phyloP scores from a whole-genome alignment of 2,888 invertebrate species.

The Lymantria dispar region DNA sequence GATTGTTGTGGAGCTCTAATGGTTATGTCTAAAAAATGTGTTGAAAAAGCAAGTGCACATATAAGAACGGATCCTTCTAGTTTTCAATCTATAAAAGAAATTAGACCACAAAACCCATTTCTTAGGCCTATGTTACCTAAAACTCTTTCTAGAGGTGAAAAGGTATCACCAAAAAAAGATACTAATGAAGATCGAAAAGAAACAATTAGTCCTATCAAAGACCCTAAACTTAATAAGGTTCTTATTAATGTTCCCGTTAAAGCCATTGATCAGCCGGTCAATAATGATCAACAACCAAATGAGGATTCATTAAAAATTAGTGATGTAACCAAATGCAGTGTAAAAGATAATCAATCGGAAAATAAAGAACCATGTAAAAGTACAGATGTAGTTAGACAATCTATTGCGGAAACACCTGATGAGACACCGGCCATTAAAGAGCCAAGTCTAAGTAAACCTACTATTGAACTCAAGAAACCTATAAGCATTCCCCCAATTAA shows the following conservation, averaged over 20 bases:
- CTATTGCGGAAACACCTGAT: conserved; percentile 7
- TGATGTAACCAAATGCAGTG: conserved; percentile 4
- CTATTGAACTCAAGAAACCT: conserved; percentile 33
- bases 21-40: conserved; percentile 59
- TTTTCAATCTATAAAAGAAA: conserved; percentile 43
- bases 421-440: conserved; percentile 10
- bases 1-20: conserved; percentile 65
- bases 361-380: conserved; percentile 6
- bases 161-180: conserved; percentile 67
- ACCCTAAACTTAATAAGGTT: conserved; percentile 24
- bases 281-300: conserved; percentile 6
- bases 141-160: conserved; percentile 49
- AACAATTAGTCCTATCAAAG: conserved; percentile 89
- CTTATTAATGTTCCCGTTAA: conserved; percentile 17
- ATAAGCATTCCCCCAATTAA: conserved; percentile 59
- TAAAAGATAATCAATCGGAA: neutral
- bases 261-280: conserved; percentile 5
- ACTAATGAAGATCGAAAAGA: conserved; percentile 61
- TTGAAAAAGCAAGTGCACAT: conserved; percentile 56
- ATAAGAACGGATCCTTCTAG: conserved; percentile 51
- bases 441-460: conserved; percentile 19
- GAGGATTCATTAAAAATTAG: conserved; percentile 15
- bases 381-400: conserved; percentile 15
- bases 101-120: conserved; percentile 52
- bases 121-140: conserved; percentile 67